Base-by-base conservation (phyloP, 2,797 vertebrate species). In the Xenops minutus region DNA sequence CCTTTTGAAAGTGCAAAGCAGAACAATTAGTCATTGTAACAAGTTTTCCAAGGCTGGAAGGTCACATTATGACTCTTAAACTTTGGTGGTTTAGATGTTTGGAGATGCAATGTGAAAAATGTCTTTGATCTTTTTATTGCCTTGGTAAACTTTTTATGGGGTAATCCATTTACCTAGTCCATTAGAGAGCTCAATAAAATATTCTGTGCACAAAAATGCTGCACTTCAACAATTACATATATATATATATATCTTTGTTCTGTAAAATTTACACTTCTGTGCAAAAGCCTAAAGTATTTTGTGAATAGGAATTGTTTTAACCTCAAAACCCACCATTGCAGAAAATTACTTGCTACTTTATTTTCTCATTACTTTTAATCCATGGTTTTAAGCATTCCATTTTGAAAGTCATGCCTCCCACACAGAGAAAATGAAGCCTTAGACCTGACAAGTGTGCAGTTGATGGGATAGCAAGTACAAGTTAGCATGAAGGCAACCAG, bases 121-220 rank as follows among this genome's bases (percentile, higher is more conserved):
- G 91, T 88, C 94, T 97, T 97, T 97, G 96, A 97, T 96, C 95
- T 96, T 96, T 96, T 96, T 95, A 87, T 89, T 95, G 92, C 77
- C 72, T 96, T 89, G 37, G 92, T 96, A 97, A 96, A 96, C 55
- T 72, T 92, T 96, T 95, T 94, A 95, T 91, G 67, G 69, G 80
- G 69, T 72, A 91, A 83, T 95, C 87, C 82, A 94, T 92, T 92
- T 95, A 86, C 92, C 41, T 87, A 96, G 88, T 93, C 72, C 82
- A 75, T 94, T 95, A 96, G 81, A 87, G 39, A 92, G 62, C 79
- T 88, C 88, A 89, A 77, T 96, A 96, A 96, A 96, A 92, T 88
- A 90, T 95, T 95, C 77, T 74, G 37, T 63, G 52, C 36, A 91
- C 78, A 96, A 87, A 95, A 96, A 84, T 54, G 76, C 49, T 80